These are phyloP conservation scores for Tolmerus cingulatus DNA, from an alignment of 2,888 invertebrate species.

Conservation along the genomic window DNA sequence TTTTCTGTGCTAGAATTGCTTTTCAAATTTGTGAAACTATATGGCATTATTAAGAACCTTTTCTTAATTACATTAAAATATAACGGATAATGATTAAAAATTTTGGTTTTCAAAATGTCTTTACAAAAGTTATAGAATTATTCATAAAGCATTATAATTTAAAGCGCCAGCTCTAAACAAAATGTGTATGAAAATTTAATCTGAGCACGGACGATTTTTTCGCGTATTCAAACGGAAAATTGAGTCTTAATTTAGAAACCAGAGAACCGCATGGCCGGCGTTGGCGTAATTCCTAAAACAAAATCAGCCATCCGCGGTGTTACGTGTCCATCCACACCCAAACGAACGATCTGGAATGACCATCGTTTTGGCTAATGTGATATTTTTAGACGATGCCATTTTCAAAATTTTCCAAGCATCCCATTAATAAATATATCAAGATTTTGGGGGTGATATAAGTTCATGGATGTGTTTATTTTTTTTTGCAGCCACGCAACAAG, in stretches of 20 bases:
- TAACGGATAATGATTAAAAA: too few species aligned
- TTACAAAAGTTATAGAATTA: not conserved
- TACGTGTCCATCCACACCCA: not conserved
- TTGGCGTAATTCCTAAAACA: not conserved
- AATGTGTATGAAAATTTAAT: not conserved
- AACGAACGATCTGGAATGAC: not conserved
- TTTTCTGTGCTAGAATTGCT: not conserved
- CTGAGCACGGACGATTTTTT: not conserved
- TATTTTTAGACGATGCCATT: not conserved
- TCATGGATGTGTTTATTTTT: constrained; percentile 12
- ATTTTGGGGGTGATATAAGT: not conserved
- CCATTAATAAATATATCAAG: not conserved
- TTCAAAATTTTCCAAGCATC: not conserved
- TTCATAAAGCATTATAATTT: not conserved
- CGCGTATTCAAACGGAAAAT: not conserved
- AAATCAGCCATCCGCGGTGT: not conserved
- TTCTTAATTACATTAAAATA: not conserved
- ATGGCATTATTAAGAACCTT: not conserved
- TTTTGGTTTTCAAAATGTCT: too few species aligned
- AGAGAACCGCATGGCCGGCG: not conserved
- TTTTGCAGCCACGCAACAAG: constrained; percentile 79
- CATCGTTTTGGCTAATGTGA: not conserved
- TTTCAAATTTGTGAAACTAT: not conserved
- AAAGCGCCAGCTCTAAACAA: not conserved
- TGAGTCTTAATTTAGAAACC: constrained; percentile 2